phyloP scores from a whole-genome alignment of 2,113 vertebrate species.

The Talpa occidentalis region DNA sequence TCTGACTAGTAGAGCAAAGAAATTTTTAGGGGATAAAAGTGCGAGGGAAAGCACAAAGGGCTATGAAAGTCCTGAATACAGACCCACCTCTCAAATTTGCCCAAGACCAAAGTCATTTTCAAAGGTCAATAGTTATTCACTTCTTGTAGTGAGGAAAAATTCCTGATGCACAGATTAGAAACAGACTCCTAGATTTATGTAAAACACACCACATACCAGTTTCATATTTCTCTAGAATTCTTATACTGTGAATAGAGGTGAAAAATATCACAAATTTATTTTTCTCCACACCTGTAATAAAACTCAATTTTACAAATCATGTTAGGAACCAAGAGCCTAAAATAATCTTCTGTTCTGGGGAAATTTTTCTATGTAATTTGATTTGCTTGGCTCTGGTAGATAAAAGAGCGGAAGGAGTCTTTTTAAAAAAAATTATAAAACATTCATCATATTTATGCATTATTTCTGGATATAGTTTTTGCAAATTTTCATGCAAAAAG shows the following conservation, averaged over 20 bases:
- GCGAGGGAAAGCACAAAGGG: not conserved
- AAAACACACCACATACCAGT: not conserved
- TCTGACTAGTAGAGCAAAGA: not conserved
- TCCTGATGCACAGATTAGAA: not conserved
- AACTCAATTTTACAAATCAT: constrained; percentile 19
- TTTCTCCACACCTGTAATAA: not conserved
- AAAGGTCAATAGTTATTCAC: not conserved
- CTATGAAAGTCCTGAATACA: not conserved
- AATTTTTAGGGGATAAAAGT: not conserved
- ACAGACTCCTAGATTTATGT: not conserved
- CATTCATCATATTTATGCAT: constrained; percentile 35
- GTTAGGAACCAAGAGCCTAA: not conserved
- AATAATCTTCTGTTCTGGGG: not conserved
- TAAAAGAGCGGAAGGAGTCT: not conserved
- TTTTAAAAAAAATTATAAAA: not conserved
- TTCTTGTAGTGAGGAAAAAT: not conserved
- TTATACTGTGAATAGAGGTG: not conserved
- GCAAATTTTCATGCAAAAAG: not conserved
- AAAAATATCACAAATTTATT: not conserved
- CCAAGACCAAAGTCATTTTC: not conserved
- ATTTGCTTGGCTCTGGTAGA: constrained; percentile 51
- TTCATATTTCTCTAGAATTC: not conserved
- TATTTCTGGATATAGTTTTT: constrained; percentile 20
- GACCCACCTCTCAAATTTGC: not conserved
- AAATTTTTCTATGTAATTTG: not conserved